Base-by-base conservation (phyloP, 2,888 invertebrate genomes). In the Steromphala cineraria region DNA sequence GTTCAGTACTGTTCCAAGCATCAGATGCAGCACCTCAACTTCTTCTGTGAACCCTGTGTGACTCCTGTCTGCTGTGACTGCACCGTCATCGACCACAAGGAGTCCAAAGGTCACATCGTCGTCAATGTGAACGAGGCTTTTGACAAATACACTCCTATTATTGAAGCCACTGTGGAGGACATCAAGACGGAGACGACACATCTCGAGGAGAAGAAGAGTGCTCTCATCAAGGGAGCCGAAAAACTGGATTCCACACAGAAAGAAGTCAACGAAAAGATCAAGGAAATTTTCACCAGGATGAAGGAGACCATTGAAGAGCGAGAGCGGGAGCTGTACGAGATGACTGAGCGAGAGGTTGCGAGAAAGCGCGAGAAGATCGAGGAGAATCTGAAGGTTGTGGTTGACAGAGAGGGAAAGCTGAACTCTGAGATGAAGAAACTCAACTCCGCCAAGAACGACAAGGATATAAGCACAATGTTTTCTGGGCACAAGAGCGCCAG, bases 21-120 rank as follows among this genome's bases (percentile, higher is more conserved):
- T 79, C 90, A 91, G 80, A 83, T 91, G 82, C 91, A 92, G 83
- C 91, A 91, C 0, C 83, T 92, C 80, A 91, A 91, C 86, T 92
- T 92, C 82, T 92, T 92, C 87, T 92, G 91, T 83, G 91, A 91
- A 83, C 90, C 90, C 0, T 91, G 91, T 81, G 89, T 90, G 79
- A 83, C 84, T 74, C 91, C 91, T 0, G 90, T 91, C 19, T 91
- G 91, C 78, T 89, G 91, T 83, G 91, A 91, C 81, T 91, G 91
- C 67, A 91, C 91, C 2, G 90, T 91, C 7, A 84, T 91, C 52
- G 91, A 91, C 77, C 91, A 91, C 83, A 91, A 90, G 80, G 90
- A 91, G 80, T 82, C 85, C 10, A 87, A 85, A 62, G 90, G 90
- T 3, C 91, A 91, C 80, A 78, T 86, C 36, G 91, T 91, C 1